These are phyloP conservation scores for Eubasilissa regina DNA, from an alignment of 1,140 invertebrate genomes.

Conservation along the genomic window DNA sequence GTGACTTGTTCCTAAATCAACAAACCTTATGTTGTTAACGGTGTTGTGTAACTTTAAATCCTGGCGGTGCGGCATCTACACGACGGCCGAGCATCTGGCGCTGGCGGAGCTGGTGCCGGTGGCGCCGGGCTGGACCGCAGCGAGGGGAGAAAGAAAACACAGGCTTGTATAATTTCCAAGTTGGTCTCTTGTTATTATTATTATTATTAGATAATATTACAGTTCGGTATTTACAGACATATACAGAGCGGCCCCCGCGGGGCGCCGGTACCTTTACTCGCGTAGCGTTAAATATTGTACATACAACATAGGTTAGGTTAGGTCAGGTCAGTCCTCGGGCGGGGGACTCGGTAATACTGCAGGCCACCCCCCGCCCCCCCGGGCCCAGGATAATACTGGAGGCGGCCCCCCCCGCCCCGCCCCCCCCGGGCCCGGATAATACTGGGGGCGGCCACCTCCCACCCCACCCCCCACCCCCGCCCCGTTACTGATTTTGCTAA, in stretches of 20 bases:
- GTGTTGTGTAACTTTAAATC: no score
- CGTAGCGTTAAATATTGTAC: slow-evolving; percentile 17
- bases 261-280: neutral
- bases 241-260: slow-evolving; percentile 18
- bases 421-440: slow-evolving; percentile 60
- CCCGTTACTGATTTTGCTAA: slow-evolving; percentile 39
- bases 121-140: neutral
- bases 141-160: slow-evolving; percentile 40
- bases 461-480: slow-evolving; percentile 24
- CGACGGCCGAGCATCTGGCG: no score
- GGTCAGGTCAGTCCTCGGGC: slow-evolving; percentile 61
- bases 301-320: no score
- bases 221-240: slow-evolving; percentile 56
- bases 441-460: slow-evolving; percentile 66
- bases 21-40: no score
- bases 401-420: slow-evolving; percentile 56
- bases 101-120: no score
- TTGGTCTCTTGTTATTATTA: slow-evolving; percentile 57
- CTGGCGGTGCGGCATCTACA: no score
- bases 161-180: slow-evolving; percentile 48
- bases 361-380: slow-evolving; percentile 62
- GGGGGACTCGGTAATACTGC: slow-evolving; percentile 73
- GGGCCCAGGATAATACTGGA: slow-evolving; percentile 65
- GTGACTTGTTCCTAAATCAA: no score
- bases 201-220: slow-evolving; percentile 57